Evolutionary conservation across 2,888 invertebrate genomes (phyloP).

Genomic region (Nymphalis c-album): DNA sequence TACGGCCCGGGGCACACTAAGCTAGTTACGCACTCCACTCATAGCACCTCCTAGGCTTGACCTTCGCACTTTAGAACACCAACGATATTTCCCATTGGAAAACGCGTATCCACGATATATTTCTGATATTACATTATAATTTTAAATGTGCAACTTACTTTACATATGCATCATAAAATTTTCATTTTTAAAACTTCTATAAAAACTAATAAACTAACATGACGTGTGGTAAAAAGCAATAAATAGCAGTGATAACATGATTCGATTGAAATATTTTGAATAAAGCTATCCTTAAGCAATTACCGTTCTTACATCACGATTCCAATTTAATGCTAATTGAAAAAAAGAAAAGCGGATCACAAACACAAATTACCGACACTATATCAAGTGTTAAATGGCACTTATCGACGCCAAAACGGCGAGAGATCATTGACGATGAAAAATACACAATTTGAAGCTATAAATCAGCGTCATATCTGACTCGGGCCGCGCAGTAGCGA

Average conservation of each 20-base stretch:
- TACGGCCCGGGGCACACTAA: conserved; percentile 54
- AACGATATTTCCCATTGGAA: neutral
- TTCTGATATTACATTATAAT: neutral
- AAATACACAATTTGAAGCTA: conserved; percentile 79
- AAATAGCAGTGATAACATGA: conserved; percentile 6
- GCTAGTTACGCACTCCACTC: conserved; percentile 55
- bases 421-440: conserved; percentile 72
- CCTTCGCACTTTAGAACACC: conserved; percentile 24
- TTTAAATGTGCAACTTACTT: too few species aligned
- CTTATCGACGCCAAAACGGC: conserved; percentile 76
- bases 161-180: too few species aligned
- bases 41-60: conserved; percentile 42
- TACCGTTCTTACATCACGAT: conserved; percentile 64
- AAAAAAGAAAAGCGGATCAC: conserved; percentile 72
- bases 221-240: too few species aligned
- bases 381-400: conserved; percentile 81
- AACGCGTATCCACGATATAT: neutral
- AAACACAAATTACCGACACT: conserved; percentile 79
- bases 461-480: conserved; percentile 70
- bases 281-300: conserved; percentile 48
- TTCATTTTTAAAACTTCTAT: too few species aligned
- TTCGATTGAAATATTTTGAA: conserved; percentile 50
- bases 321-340: conserved; percentile 77
- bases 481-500: conserved; percentile 61
- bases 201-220: too few species aligned